A percentile compares a stretch with the other conserved stretches of the same genome.
phyloP scores from a whole-genome alignment of 2,797 vertebrate species.

The Hydrophis major region DNA sequence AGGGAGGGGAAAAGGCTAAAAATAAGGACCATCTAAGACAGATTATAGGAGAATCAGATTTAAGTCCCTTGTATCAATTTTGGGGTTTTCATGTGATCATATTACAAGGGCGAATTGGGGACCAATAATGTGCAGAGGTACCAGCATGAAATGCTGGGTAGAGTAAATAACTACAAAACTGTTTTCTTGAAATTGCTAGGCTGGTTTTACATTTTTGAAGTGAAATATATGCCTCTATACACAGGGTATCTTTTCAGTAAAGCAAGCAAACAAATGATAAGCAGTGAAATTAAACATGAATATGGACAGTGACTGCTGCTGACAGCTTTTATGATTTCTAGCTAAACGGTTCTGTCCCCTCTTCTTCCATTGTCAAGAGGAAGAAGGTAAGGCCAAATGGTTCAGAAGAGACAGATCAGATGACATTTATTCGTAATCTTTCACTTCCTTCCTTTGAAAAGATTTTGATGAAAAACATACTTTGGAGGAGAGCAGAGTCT shows the following conservation, averaged over 20 bases:
- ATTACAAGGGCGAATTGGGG: background rate
- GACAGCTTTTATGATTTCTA: conserved; percentile 64
- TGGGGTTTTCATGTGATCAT: background rate
- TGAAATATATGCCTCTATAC: background rate
- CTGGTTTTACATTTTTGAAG: background rate
- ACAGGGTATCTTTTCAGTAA: conserved; percentile 41
- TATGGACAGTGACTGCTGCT: conserved; percentile 59
- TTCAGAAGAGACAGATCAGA: conserved; percentile 29
- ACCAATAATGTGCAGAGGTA: background rate
- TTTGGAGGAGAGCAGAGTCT: conserved; percentile 39
- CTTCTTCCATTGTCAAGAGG: conserved; percentile 54
- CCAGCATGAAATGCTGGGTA: background rate
- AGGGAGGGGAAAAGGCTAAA: background rate
- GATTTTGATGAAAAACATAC: conserved; percentile 46
- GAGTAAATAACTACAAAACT: background rate
- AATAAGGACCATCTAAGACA: background rate
- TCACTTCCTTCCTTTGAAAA: conserved; percentile 54
- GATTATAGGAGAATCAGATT: background rate
- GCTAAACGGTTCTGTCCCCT: conserved; percentile 62
- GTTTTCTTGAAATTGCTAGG: background rate
- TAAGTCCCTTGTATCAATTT: background rate
- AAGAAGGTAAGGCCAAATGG: conserved; percentile 45
- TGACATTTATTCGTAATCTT: conserved; percentile 37
- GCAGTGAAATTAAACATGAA: conserved; percentile 47
- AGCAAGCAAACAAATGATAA: conserved; percentile 61